Base-by-base conservation (phyloP, 2,113 vertebrate species). In the Peromyscus californicus region DNA sequence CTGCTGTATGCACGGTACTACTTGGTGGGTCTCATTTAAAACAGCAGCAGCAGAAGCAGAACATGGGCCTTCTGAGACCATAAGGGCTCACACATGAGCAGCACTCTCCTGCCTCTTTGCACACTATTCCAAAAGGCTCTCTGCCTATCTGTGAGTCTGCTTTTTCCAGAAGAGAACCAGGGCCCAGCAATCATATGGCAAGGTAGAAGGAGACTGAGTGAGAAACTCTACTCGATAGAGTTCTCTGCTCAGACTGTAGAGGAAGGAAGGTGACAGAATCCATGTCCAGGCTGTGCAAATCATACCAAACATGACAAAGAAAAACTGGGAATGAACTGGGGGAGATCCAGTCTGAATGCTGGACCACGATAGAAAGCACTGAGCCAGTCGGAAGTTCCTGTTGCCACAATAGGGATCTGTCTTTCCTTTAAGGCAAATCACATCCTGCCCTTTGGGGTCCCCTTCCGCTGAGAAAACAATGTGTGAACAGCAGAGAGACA, bases 281-380 rank as follows among this genome's bases (percentile, higher is more conserved):
- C 89, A 74, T 8, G 65, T 79, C 24, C 15, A 31, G 65, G 16
- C 91, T 70, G 29, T 48, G 13, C 26, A 90, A 90, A 87, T 1
- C 75, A 8, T 86, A 93, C 22, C 61, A 69, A 95, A 54, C 33
- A n/a, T 1, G 7, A 87, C 17, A 83, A 78, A 54, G 70, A 70
- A 87, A 96, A 97, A 92, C 29, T 63, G 33, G 48, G 48, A 89
- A 76, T n/a, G 82, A 76, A 36, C 48, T 94, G 57, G 61, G 22
- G n/a, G 93, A 90, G 29, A 36, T 51, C 10, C 26, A 83, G 39
- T 86, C 78, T 45, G 11, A 90, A 69, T 39, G 17, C 21, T 87
- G n/a, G 76, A 88, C 57, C 26, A 95, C 31, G 74, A 2, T 63
- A 85, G 91, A 95, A 45, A 79, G 67, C 94, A 74, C 12, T 33